Conservation (phyloP, 2,888 invertebrate genomes). For the Lithophane leautieri region DNA sequence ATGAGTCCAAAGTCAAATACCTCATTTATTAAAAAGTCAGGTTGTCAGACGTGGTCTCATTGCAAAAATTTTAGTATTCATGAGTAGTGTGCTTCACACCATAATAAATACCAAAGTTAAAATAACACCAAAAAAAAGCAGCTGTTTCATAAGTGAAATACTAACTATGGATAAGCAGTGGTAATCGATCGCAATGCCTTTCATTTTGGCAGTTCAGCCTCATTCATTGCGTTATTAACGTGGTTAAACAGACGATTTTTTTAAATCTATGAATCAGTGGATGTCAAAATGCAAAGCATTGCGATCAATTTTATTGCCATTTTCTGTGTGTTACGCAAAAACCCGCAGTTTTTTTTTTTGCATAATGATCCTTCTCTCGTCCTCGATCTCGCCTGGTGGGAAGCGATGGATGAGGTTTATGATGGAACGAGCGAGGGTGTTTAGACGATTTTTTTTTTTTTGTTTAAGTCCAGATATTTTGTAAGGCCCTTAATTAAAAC, state of each 20-base stretch:
- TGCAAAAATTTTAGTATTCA: not conserved
- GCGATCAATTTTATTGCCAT: not conserved
- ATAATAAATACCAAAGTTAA: no score
- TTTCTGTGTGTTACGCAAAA: not conserved
- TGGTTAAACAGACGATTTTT: no score
- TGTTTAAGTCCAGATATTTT: not conserved
- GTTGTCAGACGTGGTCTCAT: not conserved
- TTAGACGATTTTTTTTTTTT: no score
- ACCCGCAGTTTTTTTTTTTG: not conserved
- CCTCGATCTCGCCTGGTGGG: no score
- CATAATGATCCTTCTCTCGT: not conserved
- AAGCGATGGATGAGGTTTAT: no score
- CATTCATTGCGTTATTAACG: no score
- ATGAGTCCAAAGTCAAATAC: no score
- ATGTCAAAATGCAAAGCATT: not conserved
- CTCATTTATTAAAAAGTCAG: not conserved
- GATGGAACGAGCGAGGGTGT: no score
- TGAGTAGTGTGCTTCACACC: no score
- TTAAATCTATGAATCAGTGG: not conserved
- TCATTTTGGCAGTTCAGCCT: no score
- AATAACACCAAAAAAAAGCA: not conserved
- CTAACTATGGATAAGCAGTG: not conserved
- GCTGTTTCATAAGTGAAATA: not conserved
- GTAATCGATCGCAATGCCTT: not conserved
- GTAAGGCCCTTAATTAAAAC: not conserved